Conservation (phyloP, 2,113 vertebrate genomes). For the Notothenia rossii region DNA sequence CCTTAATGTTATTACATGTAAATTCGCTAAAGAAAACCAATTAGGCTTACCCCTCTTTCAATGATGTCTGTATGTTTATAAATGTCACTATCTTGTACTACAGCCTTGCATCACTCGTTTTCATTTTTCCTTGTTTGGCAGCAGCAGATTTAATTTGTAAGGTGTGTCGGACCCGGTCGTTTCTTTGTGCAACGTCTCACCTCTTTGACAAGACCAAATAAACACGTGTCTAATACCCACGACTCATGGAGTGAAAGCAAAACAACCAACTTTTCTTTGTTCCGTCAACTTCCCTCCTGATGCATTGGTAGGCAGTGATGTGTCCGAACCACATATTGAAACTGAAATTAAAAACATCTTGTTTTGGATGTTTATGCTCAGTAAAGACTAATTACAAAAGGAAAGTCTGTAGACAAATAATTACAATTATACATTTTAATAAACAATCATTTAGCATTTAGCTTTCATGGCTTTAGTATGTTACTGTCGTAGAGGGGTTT, state of each 20-base stretch:
- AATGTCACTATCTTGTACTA: constrained; percentile 53
- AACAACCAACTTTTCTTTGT: constrained; percentile 7
- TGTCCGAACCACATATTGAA: background rate
- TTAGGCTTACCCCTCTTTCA: constrained; percentile 48
- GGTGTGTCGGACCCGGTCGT: constrained; percentile 56
- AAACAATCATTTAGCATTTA: background rate
- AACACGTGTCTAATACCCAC: constrained; percentile 67
- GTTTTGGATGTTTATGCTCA: background rate
- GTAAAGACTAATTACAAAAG: background rate
- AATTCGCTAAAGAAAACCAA: constrained; percentile 48
- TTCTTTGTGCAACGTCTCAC: constrained; percentile 69
- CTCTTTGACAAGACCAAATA: constrained; percentile 82
- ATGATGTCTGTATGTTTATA: constrained; percentile 48
- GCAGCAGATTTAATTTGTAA: constrained; percentile 49
- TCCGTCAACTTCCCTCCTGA: background rate
- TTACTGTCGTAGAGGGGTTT: background rate
- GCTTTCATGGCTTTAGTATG: background rate
- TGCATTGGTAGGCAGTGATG: background rate
- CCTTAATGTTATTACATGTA: constrained; percentile 65
- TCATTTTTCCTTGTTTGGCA: constrained; percentile 45
- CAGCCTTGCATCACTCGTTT: constrained; percentile 40
- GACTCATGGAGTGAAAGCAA: constrained; percentile 65
- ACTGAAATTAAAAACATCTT: background rate
- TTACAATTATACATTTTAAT: background rate
- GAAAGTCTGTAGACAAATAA: background rate